A percentile compares a stretch with the other conserved stretches of the same genome.
These are phyloP conservation scores for Melieria picta DNA, from an alignment of 2,888 invertebrate genomes.

Conservation along the genomic window DNA sequence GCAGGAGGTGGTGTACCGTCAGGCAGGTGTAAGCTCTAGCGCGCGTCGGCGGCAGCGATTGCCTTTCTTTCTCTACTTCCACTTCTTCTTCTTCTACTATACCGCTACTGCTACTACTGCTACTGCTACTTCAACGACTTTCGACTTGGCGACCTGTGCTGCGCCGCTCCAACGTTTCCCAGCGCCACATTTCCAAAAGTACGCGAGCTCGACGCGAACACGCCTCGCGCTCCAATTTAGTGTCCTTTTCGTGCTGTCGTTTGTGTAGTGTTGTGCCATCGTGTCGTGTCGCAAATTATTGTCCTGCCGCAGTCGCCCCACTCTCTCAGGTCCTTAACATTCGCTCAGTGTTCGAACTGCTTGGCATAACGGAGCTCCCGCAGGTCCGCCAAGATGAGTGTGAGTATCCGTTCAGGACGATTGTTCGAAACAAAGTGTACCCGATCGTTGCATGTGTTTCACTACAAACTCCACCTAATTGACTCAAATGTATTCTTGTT, in stretches of 20 bases:
- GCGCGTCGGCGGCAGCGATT: constrained; percentile 42
- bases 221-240: constrained; percentile 17
- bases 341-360: neutral
- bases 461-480: too few species aligned
- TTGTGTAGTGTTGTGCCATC: constrained; percentile 20
- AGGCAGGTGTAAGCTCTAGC: constrained; percentile 42
- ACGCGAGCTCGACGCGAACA: constrained; percentile 24
- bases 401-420: constrained; percentile 11
- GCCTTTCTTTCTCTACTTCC: constrained; percentile 25
- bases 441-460: neutral
- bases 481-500: too few species aligned
- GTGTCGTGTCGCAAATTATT: neutral
- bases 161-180: neutral
- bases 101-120: constrained; percentile 4
- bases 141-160: neutral
- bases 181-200: constrained; percentile 24
- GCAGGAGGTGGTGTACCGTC: constrained; percentile 47
- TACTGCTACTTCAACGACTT: constrained; percentile 2
- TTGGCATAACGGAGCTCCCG: neutral
- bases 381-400: neutral
- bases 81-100: constrained; percentile 3
- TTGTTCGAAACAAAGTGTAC: neutral
- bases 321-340: neutral
- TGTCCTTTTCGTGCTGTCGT: constrained; percentile 17
- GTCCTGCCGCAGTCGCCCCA: neutral